Evolutionary conservation across 2,113 vertebrate species (phyloP), one percentile per base, ranked within the genome.

Genomic region (Cyprinus carpio): DNA sequence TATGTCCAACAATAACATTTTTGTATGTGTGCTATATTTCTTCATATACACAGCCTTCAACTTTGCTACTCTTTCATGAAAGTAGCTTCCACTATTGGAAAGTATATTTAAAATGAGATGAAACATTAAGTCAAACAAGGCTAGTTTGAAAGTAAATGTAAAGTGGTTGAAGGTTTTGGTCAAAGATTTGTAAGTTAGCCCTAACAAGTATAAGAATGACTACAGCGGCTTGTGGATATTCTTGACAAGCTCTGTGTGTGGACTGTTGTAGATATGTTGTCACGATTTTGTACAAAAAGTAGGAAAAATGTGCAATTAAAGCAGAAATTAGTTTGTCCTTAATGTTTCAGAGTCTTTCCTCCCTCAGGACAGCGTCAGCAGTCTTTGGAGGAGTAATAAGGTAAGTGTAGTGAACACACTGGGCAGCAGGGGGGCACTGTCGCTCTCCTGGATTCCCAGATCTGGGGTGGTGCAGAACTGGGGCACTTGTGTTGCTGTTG

Each of bases 301-400:
- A 54, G 13, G 2, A 79, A 77, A 69, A n/a, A 6, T 84, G 86
- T 84, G 86, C 78, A 82, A 82, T 12, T 27, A 16, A 29, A 85
- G 56, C 77, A 56, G 37, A 75, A 51, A 72, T n/a, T 18, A 75
- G 27, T 25, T 64, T 79, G 25, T 60, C 20, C 9, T 65, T 43
- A 9, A 74, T 69, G 8, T 80, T 83, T 8, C 49, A 27, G 3
- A 54, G 9, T 56, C 43, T 29, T 29, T 31, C 11, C 1, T 23
- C 11, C 8, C n/a, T 85, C 72, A 72, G 43, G 29, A 82, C 13
- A 58, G 74, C 75, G 83, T 54, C 31, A 67, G 81, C 12, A 86
- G 81, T 84, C 31, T 86, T 64, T 81, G 76, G 18, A 88, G 27
- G 23, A 34, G 2, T 7, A 88, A 40, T 34, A 60, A 20, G 12